Conservation (phyloP, 2,888 invertebrate genomes). For the Agrotis clavis region DNA sequence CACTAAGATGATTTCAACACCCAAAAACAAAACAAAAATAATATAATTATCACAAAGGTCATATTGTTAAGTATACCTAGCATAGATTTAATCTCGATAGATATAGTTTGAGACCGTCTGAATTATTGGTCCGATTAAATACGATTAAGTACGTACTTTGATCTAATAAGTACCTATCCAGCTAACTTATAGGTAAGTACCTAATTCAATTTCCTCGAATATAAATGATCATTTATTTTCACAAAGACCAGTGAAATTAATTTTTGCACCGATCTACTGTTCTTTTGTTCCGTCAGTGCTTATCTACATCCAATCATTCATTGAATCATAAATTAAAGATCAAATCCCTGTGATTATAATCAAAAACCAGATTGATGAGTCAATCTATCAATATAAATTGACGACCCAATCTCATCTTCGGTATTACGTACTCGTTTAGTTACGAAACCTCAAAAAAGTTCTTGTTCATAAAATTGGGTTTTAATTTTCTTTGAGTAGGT, state of each 20-base stretch:
- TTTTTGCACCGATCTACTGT: not conserved
- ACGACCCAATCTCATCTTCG: conserved; percentile 3
- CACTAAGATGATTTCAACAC: no score
- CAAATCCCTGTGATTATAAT: conserved; percentile 39
- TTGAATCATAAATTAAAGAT: conserved; percentile 34
- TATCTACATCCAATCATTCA: conserved; percentile 18
- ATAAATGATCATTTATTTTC: not conserved
- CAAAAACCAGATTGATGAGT: conserved; percentile 35
- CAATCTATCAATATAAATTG: conserved; percentile 25
- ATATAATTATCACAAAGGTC: no score
- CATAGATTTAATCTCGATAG: no score
- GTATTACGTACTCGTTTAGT: conserved; percentile 13
- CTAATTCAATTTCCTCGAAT: no score
- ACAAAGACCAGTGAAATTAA: not conserved
- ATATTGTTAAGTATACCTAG: no score
- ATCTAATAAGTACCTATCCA: not conserved
- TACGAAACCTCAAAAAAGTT: conserved; percentile 16
- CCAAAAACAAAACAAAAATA: no score
- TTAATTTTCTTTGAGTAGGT: not conserved
- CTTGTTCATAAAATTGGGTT: not conserved
- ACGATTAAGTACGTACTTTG: no score
- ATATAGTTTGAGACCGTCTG: no score
- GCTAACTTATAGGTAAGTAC: no score
- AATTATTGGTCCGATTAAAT: no score
- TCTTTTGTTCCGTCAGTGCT: conserved; percentile 13